Evolutionary conservation across 1,140 invertebrate species (phyloP), one percentile per base, ranked within the genome.

Genomic region (Dinothrombium tinctorium): DNA sequence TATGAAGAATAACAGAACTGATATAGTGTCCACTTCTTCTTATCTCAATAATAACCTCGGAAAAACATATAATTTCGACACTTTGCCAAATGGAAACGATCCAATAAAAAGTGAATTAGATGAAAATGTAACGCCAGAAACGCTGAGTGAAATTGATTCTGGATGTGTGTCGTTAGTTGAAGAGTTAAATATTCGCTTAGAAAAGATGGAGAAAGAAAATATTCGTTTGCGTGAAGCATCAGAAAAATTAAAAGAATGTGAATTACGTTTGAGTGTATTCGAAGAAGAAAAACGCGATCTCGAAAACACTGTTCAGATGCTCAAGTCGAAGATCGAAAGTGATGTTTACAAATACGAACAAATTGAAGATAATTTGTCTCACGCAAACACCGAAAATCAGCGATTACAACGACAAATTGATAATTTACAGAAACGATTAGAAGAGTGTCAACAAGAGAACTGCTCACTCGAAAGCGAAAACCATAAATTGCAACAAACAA

Each of bases 231-330:
- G 25, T 21, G 72, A 73, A 17, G 69, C 76, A 8, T 68, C 87
- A 22, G 80, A 86, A 46, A 74, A 71, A 40, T 54, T 84, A n/a
- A 74, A 78, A 55, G 77, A 84, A 53, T 69, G 68, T 48, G 9
- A 35, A 17, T 6, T 5, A 8, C 9, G 28, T 9, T 5, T 38
- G 9, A 44, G 14, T 14, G 25, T 6, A 6, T 9, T 46, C 24
- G 36, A 38, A 40, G 25, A 12, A 12, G 26, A 11, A 9, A 44
- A 33, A 29, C n/a, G 3, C 29, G 80, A 87, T 49, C 57, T 87
- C n/a, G 82, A 90, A 57, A 89, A 86, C 53, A 83, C 90, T 47
- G 87, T 84, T 53, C 84, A 84, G 52, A 73, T 76, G 54, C 61
- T 87, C 4, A 68, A 71, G 2, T 56, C 84, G 7, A 82, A 83